A percentile compares a stretch with the other conserved stretches of the same genome.
Conservation (phyloP, 2,797 vertebrate species). For the Halcyon smyrnensis region DNA sequence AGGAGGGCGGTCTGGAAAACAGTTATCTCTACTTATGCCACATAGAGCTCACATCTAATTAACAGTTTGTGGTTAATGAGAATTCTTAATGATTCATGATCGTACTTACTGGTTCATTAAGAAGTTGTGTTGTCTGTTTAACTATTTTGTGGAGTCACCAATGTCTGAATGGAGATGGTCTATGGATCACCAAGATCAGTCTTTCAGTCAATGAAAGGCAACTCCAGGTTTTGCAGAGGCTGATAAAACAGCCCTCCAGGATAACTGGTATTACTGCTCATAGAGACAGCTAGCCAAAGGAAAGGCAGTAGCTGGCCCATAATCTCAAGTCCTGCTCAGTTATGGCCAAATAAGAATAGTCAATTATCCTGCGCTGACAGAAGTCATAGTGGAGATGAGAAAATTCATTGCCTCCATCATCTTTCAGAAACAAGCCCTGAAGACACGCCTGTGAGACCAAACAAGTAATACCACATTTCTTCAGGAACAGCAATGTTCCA, state of each 20-base stretch:
- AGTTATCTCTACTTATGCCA: neutral
- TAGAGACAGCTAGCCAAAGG: neutral
- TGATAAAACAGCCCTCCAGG: neutral
- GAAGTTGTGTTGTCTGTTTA: neutral
- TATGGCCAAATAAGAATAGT: neutral
- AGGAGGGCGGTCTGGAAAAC: neutral
- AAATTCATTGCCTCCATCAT: neutral
- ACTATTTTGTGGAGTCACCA: neutral
- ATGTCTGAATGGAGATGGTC: fast-evolving
- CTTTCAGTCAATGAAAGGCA: neutral
- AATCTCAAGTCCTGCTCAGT: neutral
- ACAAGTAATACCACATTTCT: neutral
- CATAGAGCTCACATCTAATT: neutral
- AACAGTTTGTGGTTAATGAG: neutral
- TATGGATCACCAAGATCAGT: neutral
- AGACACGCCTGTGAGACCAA: neutral
- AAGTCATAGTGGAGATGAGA: neutral
- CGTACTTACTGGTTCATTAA: neutral
- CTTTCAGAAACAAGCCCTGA: neutral
- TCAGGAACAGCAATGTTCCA: neutral
- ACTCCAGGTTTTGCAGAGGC: neutral
- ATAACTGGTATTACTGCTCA: neutral
- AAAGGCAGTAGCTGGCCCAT: neutral
- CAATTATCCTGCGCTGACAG: neutral
- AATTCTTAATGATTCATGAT: neutral